phyloP scores from a whole-genome alignment of 1,140 invertebrate genomes.

The Belonocnema kinseyi region DNA sequence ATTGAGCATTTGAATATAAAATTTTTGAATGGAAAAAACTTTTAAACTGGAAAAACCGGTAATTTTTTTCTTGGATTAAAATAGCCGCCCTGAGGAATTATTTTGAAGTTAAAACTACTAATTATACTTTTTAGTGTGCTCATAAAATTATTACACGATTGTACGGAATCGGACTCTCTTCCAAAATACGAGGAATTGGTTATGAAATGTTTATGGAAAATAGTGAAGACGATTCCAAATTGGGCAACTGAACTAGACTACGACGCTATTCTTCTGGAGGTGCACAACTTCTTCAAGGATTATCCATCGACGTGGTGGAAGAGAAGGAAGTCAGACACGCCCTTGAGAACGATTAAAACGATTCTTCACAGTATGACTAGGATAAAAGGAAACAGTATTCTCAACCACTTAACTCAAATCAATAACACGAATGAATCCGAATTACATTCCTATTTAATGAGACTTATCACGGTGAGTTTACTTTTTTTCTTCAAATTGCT shows the following conservation, averaged over 20 bases:
- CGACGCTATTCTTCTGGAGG: constrained; percentile 87
- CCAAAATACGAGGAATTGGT: constrained; percentile 87
- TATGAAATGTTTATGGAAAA: constrained; percentile 94
- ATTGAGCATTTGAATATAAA: too few relatives aligned
- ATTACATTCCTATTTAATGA: constrained; percentile 86
- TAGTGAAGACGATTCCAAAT: constrained; percentile 85
- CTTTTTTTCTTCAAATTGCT: constrained; percentile 36
- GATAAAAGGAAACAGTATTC: constrained; percentile 84
- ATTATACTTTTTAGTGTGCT: constrained; percentile 79
- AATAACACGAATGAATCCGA: constrained; percentile 88
- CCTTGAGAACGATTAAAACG: constrained; percentile 93
- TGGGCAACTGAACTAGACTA: constrained; percentile 87
- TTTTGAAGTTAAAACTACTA: constrained; percentile 5
- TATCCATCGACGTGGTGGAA: constrained; percentile 90
- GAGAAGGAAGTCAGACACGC: constrained; percentile 84
- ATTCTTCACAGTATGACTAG: constrained; percentile 90
- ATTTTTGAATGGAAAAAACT: too few relatives aligned
- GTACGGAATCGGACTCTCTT: constrained; percentile 80
- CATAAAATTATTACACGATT: constrained; percentile 85
- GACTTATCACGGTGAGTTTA: constrained; percentile 83
- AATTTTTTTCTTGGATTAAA: too few relatives aligned
- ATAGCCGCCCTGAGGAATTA: neutral
- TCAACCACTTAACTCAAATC: constrained; percentile 87
- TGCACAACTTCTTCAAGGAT: constrained; percentile 89
- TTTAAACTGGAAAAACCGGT: too few relatives aligned